Base-by-base conservation (phyloP, 1,140 invertebrate species). In the Helicorthomorpha holstii region DNA sequence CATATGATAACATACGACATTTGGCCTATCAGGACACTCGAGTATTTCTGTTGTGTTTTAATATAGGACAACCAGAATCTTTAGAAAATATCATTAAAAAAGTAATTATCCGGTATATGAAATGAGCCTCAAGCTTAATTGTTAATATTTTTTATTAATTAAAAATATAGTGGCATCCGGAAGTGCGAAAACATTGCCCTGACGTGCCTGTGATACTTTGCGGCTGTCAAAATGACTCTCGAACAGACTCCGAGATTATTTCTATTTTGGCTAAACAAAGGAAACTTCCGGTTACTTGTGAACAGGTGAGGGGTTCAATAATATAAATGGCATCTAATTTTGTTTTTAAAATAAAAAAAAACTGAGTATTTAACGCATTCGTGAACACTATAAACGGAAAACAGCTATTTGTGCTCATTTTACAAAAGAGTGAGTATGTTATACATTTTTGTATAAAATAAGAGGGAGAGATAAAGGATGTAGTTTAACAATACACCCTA, bases 1-100 rank as follows among this genome's bases (percentile, higher is more conserved):
- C 73, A 3, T 76, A 76, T 57, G 75, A 76, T 60, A 73, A 70
- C 1, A 73, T 77, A 3, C 62, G 75, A 27, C 75, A 74, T 2
- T 65, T 77, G 7, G 73, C 74, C 7, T 77, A 76, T 57, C 73
- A 74, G 52, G 73, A 76, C 54, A 72, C 74, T 23, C 70, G 69
- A 56, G 72, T 77, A 19, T 76, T 75, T 63, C 71, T 72, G 64
- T 69, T 81, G 25, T 81, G 79, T 63, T 81, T 80, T 67, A 75
- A 75, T 59, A 73, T 81, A 51, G 74, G 75, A 50, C 76, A 77
- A 61, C 78, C 77, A 1, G 75, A 78, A 48, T 75, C 78, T n/a
- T 66, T 80, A 54, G 75, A 80, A 59, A 80, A 77, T 62, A 71
- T 77, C 24, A 70, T 75, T 27, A 78, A 74, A 49, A 80, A 81